Evolutionary conservation across 2,888 invertebrate genomes (phyloP).

Genomic region (Pristionchus mayeri): DNA sequence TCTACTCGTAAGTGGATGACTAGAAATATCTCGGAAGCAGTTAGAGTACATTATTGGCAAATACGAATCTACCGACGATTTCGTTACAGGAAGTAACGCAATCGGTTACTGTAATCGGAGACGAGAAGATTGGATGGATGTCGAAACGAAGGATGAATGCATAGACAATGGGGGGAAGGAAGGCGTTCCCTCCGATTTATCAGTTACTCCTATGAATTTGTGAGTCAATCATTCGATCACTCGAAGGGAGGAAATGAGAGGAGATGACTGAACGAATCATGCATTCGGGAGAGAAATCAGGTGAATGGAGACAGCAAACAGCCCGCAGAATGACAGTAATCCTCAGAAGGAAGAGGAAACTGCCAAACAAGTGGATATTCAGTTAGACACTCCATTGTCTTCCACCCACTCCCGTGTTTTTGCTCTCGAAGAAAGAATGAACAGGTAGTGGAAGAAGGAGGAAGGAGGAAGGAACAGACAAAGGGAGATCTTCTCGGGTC

Average conservation of each 20-base stretch:
- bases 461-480: neutral
- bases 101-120: conserved; percentile 15
- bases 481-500: too few species aligned
- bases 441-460: neutral
- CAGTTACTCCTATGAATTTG: too few species aligned
- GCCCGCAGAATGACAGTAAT: neutral
- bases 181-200: neutral
- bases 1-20: too few species aligned
- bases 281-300: neutral
- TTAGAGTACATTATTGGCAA: too few species aligned
- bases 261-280: neutral
- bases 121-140: neutral
- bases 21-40: neutral
- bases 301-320: neutral
- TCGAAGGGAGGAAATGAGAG: neutral
- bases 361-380: neutral
- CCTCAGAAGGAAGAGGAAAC: neutral
- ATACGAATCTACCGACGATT: too few species aligned
- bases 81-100: neutral
- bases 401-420: neutral
- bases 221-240: neutral
- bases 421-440: neutral
- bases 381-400: conserved; percentile 1
- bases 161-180: neutral
- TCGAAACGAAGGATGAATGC: conserved; percentile 4